phyloP scores from a whole-genome alignment of 2,888 invertebrate species.

The Melangyna quadrimaculata region DNA sequence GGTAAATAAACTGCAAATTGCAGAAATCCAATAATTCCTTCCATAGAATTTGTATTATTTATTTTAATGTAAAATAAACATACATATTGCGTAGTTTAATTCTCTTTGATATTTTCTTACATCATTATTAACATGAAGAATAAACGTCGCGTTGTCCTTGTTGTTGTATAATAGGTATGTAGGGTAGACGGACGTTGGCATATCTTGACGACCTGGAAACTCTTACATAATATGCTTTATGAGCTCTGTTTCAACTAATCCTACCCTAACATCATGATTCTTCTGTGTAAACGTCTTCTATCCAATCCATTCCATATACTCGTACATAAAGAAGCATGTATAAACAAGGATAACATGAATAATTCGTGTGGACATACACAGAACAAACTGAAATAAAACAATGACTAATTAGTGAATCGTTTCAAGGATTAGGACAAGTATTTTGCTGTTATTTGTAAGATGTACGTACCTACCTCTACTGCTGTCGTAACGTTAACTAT shows the following conservation, averaged over 20 bases:
- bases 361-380: conserved; percentile 62
- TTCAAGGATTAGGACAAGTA: conserved; percentile 66
- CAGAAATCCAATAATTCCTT: background rate
- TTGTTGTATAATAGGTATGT: background rate
- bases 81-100: background rate
- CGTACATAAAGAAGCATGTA: no score
- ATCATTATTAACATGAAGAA: background rate
- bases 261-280: background rate
- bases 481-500: background rate
- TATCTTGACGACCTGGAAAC: conserved; percentile 4
- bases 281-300: conserved; percentile 2
- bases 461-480: no score
- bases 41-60: background rate
- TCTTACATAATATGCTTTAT: background rate
- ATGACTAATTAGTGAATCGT: conserved; percentile 68
- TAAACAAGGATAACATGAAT: conserved; percentile 58
- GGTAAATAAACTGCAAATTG: background rate
- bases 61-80: background rate
- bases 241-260: background rate
- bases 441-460: conserved; percentile 37
- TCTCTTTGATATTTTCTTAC: conserved; percentile 9
- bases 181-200: no score
- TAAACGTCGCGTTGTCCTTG: background rate
- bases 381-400: conserved; percentile 63
- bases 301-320: background rate